A percentile compares a stretch with the other conserved stretches of the same genome.
Conservation (phyloP, 1,140 invertebrate genomes). For the Bradysia coprophila region DNA sequence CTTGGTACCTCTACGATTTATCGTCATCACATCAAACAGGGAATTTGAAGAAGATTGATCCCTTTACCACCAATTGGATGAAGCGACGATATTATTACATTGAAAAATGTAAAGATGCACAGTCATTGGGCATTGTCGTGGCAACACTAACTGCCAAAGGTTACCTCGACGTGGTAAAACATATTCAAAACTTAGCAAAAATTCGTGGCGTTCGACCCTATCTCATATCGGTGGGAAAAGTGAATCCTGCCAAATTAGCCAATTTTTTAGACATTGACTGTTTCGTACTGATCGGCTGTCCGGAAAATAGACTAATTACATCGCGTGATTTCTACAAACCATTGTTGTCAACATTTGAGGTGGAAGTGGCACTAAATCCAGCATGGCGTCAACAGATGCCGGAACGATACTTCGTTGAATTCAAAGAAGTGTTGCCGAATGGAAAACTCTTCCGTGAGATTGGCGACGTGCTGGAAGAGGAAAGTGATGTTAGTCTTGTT, state of each 20-base stretch:
- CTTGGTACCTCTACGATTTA: too few relatives aligned
- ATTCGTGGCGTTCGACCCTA: slow-evolving; percentile 68
- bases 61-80: too few relatives aligned
- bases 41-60: too few relatives aligned
- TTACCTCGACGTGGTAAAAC: slow-evolving; percentile 57
- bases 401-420: slow-evolving; percentile 52
- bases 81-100: slow-evolving; percentile 64
- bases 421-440: slow-evolving; percentile 51
- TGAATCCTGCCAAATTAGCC: slow-evolving; percentile 80
- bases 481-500: slow-evolving; percentile 47
- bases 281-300: slow-evolving; percentile 78
- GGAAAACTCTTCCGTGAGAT: slow-evolving; percentile 30
- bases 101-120: slow-evolving; percentile 77
- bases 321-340: slow-evolving; percentile 76
- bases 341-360: slow-evolving; percentile 79
- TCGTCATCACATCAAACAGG: too few relatives aligned
- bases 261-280: slow-evolving; percentile 72
- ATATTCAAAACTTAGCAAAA: slow-evolving; percentile 52
- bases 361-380: slow-evolving; percentile 71
- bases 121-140: slow-evolving; percentile 69
- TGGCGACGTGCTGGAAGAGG: slow-evolving; percentile 22
- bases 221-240: slow-evolving; percentile 80
- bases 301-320: slow-evolving; percentile 69
- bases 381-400: slow-evolving; percentile 33
- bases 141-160: slow-evolving; percentile 69